Evolutionary conservation across 1,140 invertebrate genomes (phyloP), one percentile per base, ranked within the genome.

Genomic region (Anoplolepis gracilipes): DNA sequence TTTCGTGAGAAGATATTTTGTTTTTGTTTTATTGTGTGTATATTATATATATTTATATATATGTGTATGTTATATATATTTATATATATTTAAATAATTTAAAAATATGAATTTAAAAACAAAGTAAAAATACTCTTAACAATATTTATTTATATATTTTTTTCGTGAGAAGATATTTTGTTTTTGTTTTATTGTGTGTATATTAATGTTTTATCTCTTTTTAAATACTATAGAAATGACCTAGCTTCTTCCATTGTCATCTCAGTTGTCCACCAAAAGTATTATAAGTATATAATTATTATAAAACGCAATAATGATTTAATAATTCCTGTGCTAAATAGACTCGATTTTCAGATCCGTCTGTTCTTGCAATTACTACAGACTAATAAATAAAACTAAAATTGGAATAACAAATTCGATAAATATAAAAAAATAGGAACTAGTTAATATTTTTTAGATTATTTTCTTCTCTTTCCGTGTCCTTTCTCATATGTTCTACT

Each of bases 71-170:
- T n/a, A n/a, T 6, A 36, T 2, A 36, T 36, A 36, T 36, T 33
- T 33, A 2, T 33, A 33, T 33, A 33, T 33, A 2, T 33, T 33
- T 33, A 70, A 5, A 1, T 30, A 19, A 70, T 11, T 70, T 70
- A 49, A 70, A 8, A 2, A 70, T 46, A 4, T 4, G 30, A 70
- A n/a, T 36, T 42, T 5, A 70, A 42, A 69, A 25, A 69, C 0
- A 25, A 13, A 28, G 25, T 6, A 0, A 13, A 72, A 49, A 28
- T 70, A 69, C 2, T 72, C 2, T 30, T 22, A 49, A 5, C 1
- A 42, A 16, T 69, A 25, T 69, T 42, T 42, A 67, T 46, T 28
- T 49, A 70, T 70, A 70, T 70, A 0, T 46, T 28, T 70, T 5
- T 49, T 28, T 49, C 3, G 16, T 49, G 16, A 49, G 16, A 19